Evolutionary conservation across 2,113 vertebrate species (phyloP).

Genomic region (Paedocypris sp.): DNA sequence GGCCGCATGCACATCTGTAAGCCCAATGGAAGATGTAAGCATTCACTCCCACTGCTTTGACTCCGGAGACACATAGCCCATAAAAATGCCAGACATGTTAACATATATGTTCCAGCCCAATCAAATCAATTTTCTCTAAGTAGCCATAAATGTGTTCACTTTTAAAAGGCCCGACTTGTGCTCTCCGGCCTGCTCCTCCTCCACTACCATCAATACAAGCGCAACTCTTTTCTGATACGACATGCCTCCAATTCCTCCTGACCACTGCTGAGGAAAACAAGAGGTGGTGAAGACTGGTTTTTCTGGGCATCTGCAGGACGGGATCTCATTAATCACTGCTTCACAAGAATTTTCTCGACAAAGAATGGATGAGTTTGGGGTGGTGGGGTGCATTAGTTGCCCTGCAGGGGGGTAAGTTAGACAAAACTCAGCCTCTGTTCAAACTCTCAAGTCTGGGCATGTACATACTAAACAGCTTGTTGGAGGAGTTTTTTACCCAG

Average conservation of each 20-base stretch:
- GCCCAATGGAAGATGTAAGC: conserved; percentile 39
- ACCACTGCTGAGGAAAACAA: conserved; percentile 38
- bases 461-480: too few relatives aligned
- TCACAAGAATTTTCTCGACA: conserved; percentile 62
- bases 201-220: conserved; percentile 70
- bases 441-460: conserved; percentile 37
- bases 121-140: conserved; percentile 99
- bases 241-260: conserved; percentile 78
- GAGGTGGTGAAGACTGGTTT: conserved; percentile 49
- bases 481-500: too few relatives aligned
- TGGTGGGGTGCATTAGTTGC: conserved; percentile 38
- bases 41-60: conserved; percentile 63
- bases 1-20: background rate
- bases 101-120: conserved; percentile 83
- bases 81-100: conserved; percentile 93
- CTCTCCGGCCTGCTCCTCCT: conserved; percentile 56
- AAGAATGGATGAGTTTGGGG: conserved; percentile 50
- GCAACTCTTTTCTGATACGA: conserved; percentile 68
- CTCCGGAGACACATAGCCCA: conserved; percentile 75
- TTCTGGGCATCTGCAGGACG: conserved; percentile 58
- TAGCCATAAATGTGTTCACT: conserved; percentile 98
- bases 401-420: conserved; percentile 43
- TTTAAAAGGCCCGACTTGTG: conserved; percentile 79
- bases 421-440: conserved; percentile 28
- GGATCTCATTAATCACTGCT: conserved; percentile 76